A percentile compares a stretch with the other conserved stretches of the same genome.
These are phyloP conservation scores for Drosophila vallismaia DNA, from an alignment of 2,888 invertebrate species.

Conservation along the genomic window DNA sequence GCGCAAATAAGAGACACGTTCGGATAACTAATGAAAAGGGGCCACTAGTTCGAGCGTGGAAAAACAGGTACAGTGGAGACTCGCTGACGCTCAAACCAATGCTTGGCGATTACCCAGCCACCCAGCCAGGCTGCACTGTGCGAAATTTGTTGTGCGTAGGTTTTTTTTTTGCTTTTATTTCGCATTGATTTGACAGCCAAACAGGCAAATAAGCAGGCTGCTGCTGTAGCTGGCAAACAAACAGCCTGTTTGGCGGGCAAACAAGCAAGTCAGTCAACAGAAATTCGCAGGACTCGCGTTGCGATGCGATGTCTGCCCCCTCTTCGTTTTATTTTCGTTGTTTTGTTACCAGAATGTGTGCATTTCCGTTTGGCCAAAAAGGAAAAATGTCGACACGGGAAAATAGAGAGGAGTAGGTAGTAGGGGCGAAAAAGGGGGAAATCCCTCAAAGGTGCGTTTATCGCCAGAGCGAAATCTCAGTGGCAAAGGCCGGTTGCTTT, in stretches of 20 bases:
- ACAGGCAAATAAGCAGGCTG: slow-evolving; percentile 35
- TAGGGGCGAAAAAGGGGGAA: background rate
- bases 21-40: slow-evolving; percentile 51
- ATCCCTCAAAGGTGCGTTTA: slow-evolving; percentile 39
- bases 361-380: slow-evolving; percentile 56
- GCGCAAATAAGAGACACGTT: slow-evolving; percentile 11
- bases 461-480: slow-evolving; percentile 31
- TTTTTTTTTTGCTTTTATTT: background rate
- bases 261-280: slow-evolving; percentile 43
- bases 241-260: slow-evolving; percentile 27
- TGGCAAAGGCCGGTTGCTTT: slow-evolving; percentile 48
- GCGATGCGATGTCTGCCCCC: slow-evolving; percentile 2
- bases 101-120: background rate
- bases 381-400: background rate
- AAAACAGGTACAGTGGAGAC: slow-evolving; percentile 19
- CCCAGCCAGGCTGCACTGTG: slow-evolving; percentile 16
- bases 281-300: slow-evolving; percentile 14
- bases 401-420: slow-evolving; percentile 1
- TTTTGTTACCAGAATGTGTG: slow-evolving; percentile 30
- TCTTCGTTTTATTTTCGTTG: slow-evolving; percentile 14
- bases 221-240: slow-evolving; percentile 14
- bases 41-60: slow-evolving; percentile 1
- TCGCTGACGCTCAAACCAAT: background rate
- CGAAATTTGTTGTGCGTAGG: background rate
- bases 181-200: slow-evolving; percentile 36